phyloP scores from a whole-genome alignment of 2,888 invertebrate species.

The Galeruca laticollis region DNA sequence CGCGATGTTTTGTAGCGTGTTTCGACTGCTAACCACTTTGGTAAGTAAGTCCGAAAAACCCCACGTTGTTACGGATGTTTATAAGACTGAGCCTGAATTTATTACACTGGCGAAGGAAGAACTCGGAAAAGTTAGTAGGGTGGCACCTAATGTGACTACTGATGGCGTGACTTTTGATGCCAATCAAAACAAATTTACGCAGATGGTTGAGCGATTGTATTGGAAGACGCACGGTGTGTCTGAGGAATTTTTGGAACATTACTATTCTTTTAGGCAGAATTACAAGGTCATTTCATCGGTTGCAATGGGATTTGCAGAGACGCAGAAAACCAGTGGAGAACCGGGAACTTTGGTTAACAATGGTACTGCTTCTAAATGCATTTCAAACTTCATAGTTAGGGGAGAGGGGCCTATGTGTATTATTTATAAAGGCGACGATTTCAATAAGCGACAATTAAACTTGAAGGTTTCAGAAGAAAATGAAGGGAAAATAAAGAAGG shows the following conservation, averaged over 20 bases:
- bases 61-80: background rate
- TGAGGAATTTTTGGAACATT: background rate
- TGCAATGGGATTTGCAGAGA: background rate
- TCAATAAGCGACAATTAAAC: background rate
- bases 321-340: background rate
- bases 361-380: too few relatives aligned
- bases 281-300: background rate
- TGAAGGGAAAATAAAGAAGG: background rate
- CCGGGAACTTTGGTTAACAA: background rate
- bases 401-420: background rate
- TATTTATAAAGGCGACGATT: background rate
- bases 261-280: background rate
- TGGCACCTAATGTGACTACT: background rate
- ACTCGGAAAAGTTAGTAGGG: background rate
- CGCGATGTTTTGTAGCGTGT: background rate
- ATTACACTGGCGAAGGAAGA: background rate
- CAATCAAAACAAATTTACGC: background rate
- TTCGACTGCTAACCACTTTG: background rate
- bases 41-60: background rate
- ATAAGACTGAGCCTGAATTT: background rate
- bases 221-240: too few relatives aligned
- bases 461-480: background rate
- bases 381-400: background rate
- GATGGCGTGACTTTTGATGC: background rate
- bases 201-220: background rate